Base-by-base conservation (phyloP, 2,888 invertebrate species). In the Napeogenes inachia region DNA sequence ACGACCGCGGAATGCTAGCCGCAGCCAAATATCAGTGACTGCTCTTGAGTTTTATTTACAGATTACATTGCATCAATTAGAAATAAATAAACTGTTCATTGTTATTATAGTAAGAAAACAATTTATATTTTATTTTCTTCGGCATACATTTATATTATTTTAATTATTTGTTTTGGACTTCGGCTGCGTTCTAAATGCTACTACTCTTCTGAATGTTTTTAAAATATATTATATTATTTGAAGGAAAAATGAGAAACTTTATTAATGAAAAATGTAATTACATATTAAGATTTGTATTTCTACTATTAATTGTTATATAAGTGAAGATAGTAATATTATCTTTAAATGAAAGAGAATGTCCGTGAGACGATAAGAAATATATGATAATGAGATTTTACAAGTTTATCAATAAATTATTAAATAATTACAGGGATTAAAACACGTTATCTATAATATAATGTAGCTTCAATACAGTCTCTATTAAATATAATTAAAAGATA, bases 21-120 rank as follows among this genome's bases (percentile, higher is more conserved):
- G 64, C 55, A 64, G 66, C 64, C 66, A 66, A 66, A 57, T 56
- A 64, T 60, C 58, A 57, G 61, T 64, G 57, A 61, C 60, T 59
- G 61, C 42, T 60, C 64, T 64, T 53, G 21, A 50, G 53, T 46
- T 45, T 54, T 46, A 50, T 21, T 13, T 63, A 50, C 57, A 61
- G 66, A 50, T 13, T 38, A 50, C 6, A 42, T 42, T 50, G 30
- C 50, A 50, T 50, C 30, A 30, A 50, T 30, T 30, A 50, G 2
- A 8, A 8, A n/a, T 8, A 10, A 30, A 8, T 30, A n/a, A 50
- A 21, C 0, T 30, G 8, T 30, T 50, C 10, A 42, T 42, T 2
- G 12, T 42, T 10, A 42, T 10, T 42, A 42, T 10, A 10, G 3
- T 35, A 5, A 4, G 2, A 35, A 35, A 35, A 35, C 6, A 5